These are phyloP conservation scores for Cyclophora albipunctata DNA, from an alignment of 2,888 invertebrate species.

Conservation along the genomic window DNA sequence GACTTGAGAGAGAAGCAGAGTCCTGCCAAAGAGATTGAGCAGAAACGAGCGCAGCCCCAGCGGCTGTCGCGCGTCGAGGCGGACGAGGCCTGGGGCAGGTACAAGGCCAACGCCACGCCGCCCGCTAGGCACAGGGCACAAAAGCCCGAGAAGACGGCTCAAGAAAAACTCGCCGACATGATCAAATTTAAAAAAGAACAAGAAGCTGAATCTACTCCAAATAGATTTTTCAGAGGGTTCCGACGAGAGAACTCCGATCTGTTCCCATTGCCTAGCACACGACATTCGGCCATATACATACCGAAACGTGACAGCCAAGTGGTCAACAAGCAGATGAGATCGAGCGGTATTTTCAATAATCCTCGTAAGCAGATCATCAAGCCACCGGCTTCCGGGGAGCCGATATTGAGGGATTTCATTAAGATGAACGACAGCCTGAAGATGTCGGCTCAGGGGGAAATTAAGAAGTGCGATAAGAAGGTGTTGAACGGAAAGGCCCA, in stretches of 20 bases:
- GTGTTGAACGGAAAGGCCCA: constrained; percentile 37
- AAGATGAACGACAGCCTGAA: constrained; percentile 72
- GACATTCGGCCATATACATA: constrained; percentile 83
- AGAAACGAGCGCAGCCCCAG: constrained; percentile 54
- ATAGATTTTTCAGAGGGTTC: constrained; percentile 85
- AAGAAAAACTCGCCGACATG: constrained; percentile 66
- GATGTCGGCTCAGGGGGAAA: constrained; percentile 58
- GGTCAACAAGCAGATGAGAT: constrained; percentile 70
- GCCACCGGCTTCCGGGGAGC: constrained; percentile 75
- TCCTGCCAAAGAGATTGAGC: constrained; percentile 57
- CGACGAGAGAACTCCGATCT: constrained; percentile 90
- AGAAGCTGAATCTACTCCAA: constrained; percentile 82
- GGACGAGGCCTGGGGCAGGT: constrained; percentile 65
- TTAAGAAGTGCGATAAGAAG: constrained; percentile 49
- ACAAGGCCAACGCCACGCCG: constrained; percentile 61
- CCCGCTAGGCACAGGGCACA: constrained; percentile 59
- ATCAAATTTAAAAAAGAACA: constrained; percentile 79
- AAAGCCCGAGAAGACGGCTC: constrained; percentile 57
- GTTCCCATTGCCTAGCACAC: constrained; percentile 81
- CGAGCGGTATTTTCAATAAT: constrained; percentile 82
- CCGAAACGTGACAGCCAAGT: constrained; percentile 71
- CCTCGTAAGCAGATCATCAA: constrained; percentile 76
- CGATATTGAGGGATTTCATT: constrained; percentile 81
- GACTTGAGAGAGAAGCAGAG: constrained; percentile 49
- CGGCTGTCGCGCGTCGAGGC: constrained; percentile 64